These are phyloP conservation scores for Semicossyphus pulcher DNA, from an alignment of 2,113 vertebrate genomes.

Conservation along the genomic window DNA sequence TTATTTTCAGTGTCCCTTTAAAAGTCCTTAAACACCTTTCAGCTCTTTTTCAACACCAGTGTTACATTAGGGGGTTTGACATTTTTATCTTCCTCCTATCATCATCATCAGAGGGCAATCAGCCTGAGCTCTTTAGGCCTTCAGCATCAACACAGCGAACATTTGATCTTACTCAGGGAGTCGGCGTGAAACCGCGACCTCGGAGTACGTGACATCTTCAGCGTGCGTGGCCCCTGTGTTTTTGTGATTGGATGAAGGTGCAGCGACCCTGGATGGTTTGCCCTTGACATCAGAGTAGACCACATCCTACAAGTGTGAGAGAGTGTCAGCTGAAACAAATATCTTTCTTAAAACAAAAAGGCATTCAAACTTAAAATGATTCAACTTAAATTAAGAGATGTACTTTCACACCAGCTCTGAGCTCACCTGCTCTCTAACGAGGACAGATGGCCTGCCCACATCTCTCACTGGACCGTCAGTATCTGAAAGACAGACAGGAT, in stretches of 20 bases:
- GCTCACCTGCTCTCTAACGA: slow-evolving; percentile 45
- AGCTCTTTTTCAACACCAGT: no score
- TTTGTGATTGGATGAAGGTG: background rate
- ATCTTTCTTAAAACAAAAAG: no score
- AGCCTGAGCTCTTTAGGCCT: no score
- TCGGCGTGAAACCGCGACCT: slow-evolving; percentile 6
- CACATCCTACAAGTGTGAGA: slow-evolving; percentile 46
- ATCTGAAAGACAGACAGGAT: slow-evolving; percentile 37
- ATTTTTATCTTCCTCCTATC: no score
- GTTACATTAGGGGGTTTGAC: no score
- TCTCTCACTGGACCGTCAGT: background rate
- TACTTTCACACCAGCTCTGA: background rate
- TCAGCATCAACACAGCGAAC: background rate
- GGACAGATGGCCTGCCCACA: slow-evolving; percentile 5
- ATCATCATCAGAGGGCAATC: no score
- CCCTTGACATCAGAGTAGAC: slow-evolving; percentile 53
- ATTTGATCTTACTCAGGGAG: background rate
- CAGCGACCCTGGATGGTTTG: background rate
- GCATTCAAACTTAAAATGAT: no score
- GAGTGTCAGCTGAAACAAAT: fast-evolving
- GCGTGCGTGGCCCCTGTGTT: fast-evolving
- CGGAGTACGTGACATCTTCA: slow-evolving; percentile 55
- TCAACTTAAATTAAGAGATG: background rate
- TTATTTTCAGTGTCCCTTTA: no score
- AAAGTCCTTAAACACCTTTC: no score